Evolutionary conservation across 1,140 invertebrate species (phyloP).

Genomic region (Drosophila tropicalis): DNA sequence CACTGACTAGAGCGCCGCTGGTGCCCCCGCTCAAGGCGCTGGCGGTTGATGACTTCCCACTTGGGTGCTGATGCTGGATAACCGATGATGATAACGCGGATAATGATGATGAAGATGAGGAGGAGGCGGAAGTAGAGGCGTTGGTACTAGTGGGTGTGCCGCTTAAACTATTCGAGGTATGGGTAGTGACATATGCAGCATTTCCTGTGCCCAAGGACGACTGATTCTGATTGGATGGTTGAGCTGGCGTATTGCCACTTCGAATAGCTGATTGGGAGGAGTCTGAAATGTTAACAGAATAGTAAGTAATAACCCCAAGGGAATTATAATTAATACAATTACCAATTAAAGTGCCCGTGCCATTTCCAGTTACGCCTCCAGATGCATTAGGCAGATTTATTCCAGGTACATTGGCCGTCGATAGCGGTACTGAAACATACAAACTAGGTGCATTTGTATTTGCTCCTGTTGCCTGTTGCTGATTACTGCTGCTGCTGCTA

Average conservation of each 20-base stretch:
- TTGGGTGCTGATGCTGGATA: slow-evolving; percentile 62
- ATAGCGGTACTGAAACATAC: slow-evolving; percentile 81
- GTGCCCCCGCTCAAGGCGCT: slow-evolving; percentile 22
- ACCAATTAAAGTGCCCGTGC: slow-evolving; percentile 14
- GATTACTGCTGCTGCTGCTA: slow-evolving; percentile 28
- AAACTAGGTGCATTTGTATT: slow-evolving; percentile 68
- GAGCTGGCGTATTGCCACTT: neutral
- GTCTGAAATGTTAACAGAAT: neutral
- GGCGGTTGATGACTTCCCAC: slow-evolving; percentile 73
- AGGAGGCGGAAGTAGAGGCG: neutral
- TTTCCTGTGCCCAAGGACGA: neutral
- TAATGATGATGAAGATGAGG: neutral
- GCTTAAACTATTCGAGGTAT: neutral
- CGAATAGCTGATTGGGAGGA: neutral
- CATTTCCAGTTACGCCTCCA: slow-evolving; percentile 29
- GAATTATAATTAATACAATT: neutral
- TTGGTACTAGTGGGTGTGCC: neutral
- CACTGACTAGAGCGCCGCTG: slow-evolving; percentile 54
- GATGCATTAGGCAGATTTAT: slow-evolving; percentile 65
- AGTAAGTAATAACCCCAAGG: neutral
- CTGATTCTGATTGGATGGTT: neutral
- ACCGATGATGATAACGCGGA: slow-evolving; percentile 43
- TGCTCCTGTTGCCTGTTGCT: slow-evolving; percentile 41
- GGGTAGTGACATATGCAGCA: neutral
- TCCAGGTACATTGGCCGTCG: slow-evolving; percentile 83